Evolutionary conservation across 2,888 invertebrate species (phyloP).

Genomic region (Hydraecia micacea): DNA sequence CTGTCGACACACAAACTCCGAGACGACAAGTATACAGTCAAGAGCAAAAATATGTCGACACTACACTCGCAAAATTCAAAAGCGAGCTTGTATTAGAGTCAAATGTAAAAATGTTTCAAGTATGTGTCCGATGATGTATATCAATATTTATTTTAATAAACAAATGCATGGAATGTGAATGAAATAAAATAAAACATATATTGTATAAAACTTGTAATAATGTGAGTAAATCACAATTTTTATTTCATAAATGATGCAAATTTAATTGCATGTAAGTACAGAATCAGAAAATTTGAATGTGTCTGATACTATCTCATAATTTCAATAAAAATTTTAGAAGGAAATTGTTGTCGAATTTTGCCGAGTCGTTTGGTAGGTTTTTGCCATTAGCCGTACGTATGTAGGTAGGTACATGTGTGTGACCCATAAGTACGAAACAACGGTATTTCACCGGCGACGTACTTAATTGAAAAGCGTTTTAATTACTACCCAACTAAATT

Average conservation of each 20-base stretch:
- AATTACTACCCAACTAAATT: conserved; percentile 71
- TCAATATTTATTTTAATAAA: not conserved
- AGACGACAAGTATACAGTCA: conserved; percentile 26
- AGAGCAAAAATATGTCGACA: not conserved
- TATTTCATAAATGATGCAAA: too few relatives aligned
- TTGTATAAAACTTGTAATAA: not conserved
- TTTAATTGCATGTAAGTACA: too few relatives aligned
- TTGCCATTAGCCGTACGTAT: not conserved
- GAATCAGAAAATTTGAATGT: not conserved
- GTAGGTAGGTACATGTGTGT: conserved; percentile 10
- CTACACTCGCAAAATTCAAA: conserved; percentile 2
- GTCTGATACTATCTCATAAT: not conserved
- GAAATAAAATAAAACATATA: not conserved
- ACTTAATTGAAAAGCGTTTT: conserved; percentile 72
- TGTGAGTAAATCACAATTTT: too few relatives aligned
- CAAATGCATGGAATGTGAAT: not conserved
- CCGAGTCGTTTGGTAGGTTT: not conserved
- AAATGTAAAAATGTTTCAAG: not conserved
- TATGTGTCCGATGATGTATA: not conserved
- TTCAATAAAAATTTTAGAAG: not conserved
- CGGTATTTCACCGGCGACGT: conserved; percentile 61
- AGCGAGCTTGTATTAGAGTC: not conserved
- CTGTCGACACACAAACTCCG: conserved; percentile 53
- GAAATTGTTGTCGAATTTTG: not conserved
- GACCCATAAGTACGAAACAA: conserved; percentile 54